Percentiles rank a stretch among this genome's conserved stretches.
These are phyloP conservation scores for Argopecten irradians DNA, from an alignment of 1,140 invertebrate species.

Conservation along the genomic window DNA sequence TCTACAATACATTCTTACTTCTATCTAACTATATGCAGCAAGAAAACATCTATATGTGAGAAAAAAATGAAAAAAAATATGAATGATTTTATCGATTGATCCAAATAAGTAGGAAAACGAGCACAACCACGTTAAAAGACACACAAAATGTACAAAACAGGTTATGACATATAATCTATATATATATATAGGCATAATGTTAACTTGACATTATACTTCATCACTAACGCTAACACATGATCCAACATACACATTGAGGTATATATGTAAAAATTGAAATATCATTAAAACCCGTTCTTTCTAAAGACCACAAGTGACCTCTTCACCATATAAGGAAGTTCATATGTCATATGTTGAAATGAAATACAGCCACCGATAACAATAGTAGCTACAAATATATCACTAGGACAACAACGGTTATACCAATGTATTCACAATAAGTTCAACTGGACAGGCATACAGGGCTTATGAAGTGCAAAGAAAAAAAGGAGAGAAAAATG, in stretches of 20 bases:
- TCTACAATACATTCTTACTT: background rate
- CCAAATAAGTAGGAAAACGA: background rate
- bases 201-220: too few relatives aligned
- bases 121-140: slow-evolving; percentile 14
- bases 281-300: slow-evolving; percentile 22
- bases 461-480: slow-evolving; percentile 3
- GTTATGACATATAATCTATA: background rate
- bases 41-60: slow-evolving; percentile 6
- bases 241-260: background rate
- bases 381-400: background rate
- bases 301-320: slow-evolving; percentile 11
- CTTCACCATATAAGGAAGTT: slow-evolving; percentile 17
- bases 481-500: background rate
- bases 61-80: slow-evolving; percentile 18
- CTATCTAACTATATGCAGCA: slow-evolving; percentile 5
- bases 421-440: background rate
- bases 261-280: slow-evolving; percentile 24
- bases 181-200: slow-evolving; percentile 7
- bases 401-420: background rate
- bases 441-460: background rate
- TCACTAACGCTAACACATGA: background rate
- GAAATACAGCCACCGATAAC: background rate
- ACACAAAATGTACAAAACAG: slow-evolving; percentile 7
- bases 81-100: background rate
- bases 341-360: background rate